A percentile compares a stretch with the other conserved stretches of the same genome.
phyloP scores from a whole-genome alignment of 1,140 invertebrate species.

The Drosophila truncata region DNA sequence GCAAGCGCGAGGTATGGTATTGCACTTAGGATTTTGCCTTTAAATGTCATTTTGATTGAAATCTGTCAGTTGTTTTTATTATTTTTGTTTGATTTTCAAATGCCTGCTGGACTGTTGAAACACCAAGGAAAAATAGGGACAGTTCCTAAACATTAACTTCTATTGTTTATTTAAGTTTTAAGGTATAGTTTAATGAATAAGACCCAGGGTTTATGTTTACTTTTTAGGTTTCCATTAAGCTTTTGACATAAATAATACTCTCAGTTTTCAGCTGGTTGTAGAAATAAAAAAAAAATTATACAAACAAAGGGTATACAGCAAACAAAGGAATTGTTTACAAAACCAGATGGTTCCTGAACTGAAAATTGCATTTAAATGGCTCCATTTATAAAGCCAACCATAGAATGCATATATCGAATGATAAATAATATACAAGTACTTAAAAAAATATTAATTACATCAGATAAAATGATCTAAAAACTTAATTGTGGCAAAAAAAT shows the following conservation, averaged over 20 bases:
- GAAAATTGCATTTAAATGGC: background rate
- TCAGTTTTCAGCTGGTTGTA: background rate
- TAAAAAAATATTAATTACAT: background rate
- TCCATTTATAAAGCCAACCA: background rate
- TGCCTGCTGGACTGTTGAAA: constrained; percentile 14
- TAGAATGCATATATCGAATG: background rate
- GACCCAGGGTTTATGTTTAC: rapidly evolving
- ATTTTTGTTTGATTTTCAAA: constrained; percentile 32
- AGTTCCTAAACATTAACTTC: background rate
- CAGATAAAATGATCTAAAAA: background rate
- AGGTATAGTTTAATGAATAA: background rate
- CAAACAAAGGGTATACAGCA: background rate
- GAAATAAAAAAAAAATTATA: background rate
- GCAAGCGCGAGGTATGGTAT: constrained; percentile 38
- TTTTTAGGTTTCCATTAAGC: background rate
- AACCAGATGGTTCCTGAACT: background rate
- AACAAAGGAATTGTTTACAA: constrained; percentile 3
- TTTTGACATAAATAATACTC: background rate
- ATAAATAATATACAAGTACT: background rate
- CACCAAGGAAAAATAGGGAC: background rate
- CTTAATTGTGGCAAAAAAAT: background rate
- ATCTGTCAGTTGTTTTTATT: background rate
- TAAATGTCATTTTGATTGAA: constrained; percentile 42
- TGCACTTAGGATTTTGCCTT: constrained; percentile 58
- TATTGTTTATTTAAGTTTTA: too few species aligned